These are phyloP conservation scores for Trachemys scripta DNA, from an alignment of 2,113 vertebrate genomes.

Conservation along the genomic window DNA sequence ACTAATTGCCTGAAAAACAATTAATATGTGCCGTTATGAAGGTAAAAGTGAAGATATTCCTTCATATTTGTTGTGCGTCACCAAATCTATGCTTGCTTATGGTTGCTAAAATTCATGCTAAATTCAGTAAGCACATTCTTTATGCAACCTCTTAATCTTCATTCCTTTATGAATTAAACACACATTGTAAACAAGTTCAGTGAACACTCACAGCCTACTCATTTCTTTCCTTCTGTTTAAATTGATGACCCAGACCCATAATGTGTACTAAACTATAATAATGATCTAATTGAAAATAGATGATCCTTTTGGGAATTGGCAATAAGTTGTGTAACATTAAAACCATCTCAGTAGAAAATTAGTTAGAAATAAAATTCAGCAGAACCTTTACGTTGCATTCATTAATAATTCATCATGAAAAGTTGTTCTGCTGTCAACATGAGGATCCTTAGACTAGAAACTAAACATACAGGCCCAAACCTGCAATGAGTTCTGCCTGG, in stretches of 20 bases:
- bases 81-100: neutral
- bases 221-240: slow-evolving; percentile 10
- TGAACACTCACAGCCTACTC: neutral
- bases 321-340: slow-evolving; percentile 1
- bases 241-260: slow-evolving; percentile 12
- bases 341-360: slow-evolving; percentile 23
- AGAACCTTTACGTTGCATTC: neutral
- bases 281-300: slow-evolving; percentile 30
- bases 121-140: neutral
- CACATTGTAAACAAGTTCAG: neutral
- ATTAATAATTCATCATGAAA: slow-evolving; percentile 51
- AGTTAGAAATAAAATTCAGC: slow-evolving; percentile 28
- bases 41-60: neutral
- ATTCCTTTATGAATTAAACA: slow-evolving; percentile 4
- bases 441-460: slow-evolving; percentile 25
- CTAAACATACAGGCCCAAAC: neutral
- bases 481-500: neutral
- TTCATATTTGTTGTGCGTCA: neutral
- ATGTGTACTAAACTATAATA: neutral
- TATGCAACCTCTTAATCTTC: neutral
- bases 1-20: neutral
- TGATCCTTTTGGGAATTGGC: neutral
- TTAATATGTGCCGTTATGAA: neutral
- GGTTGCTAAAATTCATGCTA: neutral
- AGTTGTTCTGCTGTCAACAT: slow-evolving; percentile 28